Evolutionary conservation across 2,888 invertebrate species (phyloP).

Genomic region (Euproctis similis): DNA sequence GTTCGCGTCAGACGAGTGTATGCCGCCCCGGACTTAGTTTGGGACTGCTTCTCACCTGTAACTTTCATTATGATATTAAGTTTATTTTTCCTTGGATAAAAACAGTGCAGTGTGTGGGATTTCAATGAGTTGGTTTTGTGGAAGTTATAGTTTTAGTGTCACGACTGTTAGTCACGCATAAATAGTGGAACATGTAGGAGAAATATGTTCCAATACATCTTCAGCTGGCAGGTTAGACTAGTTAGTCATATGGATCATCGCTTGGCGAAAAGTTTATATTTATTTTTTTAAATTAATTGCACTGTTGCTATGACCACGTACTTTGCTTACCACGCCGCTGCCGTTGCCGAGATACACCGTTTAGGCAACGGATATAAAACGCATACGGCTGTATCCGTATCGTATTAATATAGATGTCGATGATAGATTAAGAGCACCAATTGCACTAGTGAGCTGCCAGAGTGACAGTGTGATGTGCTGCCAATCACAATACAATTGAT

Average conservation of each 20-base stretch:
- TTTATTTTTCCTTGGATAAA: conserved; percentile 20
- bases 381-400: too few species aligned
- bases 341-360: conserved; percentile 25
- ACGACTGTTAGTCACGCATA: conserved; percentile 28
- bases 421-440: too few species aligned
- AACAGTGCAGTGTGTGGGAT: conserved; percentile 11
- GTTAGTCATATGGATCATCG: conserved; percentile 40
- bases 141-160: conserved; percentile 22
- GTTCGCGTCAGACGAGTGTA: conserved; percentile 55
- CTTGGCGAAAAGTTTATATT: conserved; percentile 39
- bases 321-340: conserved; percentile 41
- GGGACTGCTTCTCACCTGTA: conserved; percentile 17
- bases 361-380: conserved; percentile 17
- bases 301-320: conserved; percentile 51
- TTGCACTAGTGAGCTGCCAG: conserved; percentile 34
- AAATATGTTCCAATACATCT: conserved; percentile 68
- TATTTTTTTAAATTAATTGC: conserved; percentile 32
- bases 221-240: conserved; percentile 69
- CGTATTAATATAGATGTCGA: too few species aligned
- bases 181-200: conserved; percentile 53
- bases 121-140: conserved; percentile 14
- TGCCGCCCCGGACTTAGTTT: conserved; percentile 37
- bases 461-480: conserved; percentile 19
- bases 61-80: conserved; percentile 23
- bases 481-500: conserved; percentile 48